Conservation (phyloP, 2,888 invertebrate species). For the Aproaerema taeniolella region DNA sequence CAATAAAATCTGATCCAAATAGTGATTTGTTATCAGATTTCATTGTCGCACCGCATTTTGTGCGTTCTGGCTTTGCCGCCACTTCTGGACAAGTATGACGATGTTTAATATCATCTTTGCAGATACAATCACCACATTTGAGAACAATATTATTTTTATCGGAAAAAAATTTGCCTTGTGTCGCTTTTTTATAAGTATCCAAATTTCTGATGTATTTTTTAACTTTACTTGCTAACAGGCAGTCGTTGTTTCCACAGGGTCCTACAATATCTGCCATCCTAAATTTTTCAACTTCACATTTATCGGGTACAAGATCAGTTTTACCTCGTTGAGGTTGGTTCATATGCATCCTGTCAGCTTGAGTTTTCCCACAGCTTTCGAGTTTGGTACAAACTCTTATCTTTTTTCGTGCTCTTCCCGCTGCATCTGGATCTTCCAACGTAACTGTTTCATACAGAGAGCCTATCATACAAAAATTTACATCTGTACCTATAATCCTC, state of each 20-base stretch:
- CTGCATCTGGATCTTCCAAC: constrained; percentile 57
- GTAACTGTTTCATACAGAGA: constrained; percentile 62
- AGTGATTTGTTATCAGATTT: too few relatives aligned
- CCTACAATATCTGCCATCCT: constrained; percentile 68
- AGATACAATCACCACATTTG: constrained; percentile 59
- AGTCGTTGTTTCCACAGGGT: constrained; percentile 64
- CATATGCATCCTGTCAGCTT: background rate
- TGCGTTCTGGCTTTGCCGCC: constrained; percentile 9
- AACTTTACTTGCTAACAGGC: constrained; percentile 61
- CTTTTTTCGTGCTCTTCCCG: constrained; percentile 40
- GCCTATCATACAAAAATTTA: constrained; percentile 64
- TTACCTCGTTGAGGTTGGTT: constrained; percentile 38
- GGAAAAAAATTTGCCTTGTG: too few relatives aligned
- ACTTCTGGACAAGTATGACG: constrained; percentile 24
- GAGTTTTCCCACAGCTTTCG: constrained; percentile 45
- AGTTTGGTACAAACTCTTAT: constrained; percentile 63
- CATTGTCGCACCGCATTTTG: constrained; percentile 33
- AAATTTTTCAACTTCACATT: constrained; percentile 55
- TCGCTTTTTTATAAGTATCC: constrained; percentile 49
- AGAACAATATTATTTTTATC: too few relatives aligned
- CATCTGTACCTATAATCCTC: constrained; percentile 56
- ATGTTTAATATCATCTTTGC: constrained; percentile 62
- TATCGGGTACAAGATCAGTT: constrained; percentile 27
- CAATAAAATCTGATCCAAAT: constrained; percentile 36
- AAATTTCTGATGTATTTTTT: constrained; percentile 56